Evolutionary conservation across 2,113 vertebrate genomes (phyloP).

Genomic region (Hipposideros armiger): DNA sequence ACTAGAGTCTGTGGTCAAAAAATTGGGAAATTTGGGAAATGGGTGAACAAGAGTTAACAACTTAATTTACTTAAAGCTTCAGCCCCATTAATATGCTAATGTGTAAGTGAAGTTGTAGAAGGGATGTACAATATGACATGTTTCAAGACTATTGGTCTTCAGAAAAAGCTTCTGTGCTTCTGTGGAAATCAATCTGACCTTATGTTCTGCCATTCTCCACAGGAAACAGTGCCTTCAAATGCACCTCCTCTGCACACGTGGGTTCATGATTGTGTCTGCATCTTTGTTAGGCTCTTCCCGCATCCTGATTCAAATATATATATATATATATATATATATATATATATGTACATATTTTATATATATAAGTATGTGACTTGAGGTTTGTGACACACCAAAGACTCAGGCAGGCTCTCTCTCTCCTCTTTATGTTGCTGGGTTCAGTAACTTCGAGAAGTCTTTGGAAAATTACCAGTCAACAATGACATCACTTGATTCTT

Average conservation of each 20-base stretch:
- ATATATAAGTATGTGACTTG: not conserved
- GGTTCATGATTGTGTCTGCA: not conserved
- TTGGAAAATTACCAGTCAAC: not conserved
- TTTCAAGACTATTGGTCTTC: not conserved
- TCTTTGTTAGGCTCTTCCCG: not conserved
- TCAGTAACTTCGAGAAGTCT: not conserved
- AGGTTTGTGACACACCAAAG: not conserved
- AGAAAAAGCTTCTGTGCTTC: not conserved
- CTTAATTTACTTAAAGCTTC: not conserved
- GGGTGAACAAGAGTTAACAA: not conserved
- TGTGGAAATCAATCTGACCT: not conserved
- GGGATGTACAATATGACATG: not conserved
- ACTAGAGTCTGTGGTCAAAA: not conserved
- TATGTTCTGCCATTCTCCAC: not conserved
- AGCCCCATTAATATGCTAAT: not conserved
- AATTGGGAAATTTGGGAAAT: not conserved
- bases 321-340: too few relatives aligned
- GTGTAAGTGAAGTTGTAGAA: not conserved
- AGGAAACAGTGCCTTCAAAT: not conserved
- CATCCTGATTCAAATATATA: not conserved
- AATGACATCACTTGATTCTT: not conserved
- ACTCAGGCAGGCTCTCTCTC: not conserved
- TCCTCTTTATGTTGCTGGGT: not conserved
- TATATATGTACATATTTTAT: too few relatives aligned
- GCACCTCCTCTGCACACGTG: fast-evolving